Evolutionary conservation across 2,113 vertebrate species (phyloP).

Genomic region (Cairina moschata): DNA sequence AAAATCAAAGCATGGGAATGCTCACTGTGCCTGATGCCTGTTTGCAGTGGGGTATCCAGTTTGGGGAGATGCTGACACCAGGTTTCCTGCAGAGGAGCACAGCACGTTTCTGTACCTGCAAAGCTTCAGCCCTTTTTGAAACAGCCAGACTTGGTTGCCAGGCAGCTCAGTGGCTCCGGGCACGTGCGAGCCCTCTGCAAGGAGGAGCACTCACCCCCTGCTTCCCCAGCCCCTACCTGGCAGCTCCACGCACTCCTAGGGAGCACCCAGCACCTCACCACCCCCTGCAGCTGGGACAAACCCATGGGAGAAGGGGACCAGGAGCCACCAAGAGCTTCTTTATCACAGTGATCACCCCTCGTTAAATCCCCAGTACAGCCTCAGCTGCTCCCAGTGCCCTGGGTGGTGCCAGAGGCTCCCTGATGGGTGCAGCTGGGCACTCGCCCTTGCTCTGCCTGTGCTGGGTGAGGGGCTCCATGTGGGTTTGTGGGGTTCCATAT

Average conservation of each 20-base stretch:
- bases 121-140: fast-evolving
- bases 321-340: fast-evolving
- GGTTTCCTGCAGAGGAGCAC: fast-evolving
- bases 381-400: not conserved
- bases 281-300: fast-evolving
- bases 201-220: fast-evolving
- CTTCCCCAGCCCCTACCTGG: not conserved
- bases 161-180: not conserved
- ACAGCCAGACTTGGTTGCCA: not conserved
- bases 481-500: not conserved
- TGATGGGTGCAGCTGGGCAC: not conserved
- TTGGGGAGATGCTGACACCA: fast-evolving
- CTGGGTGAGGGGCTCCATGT: too few relatives aligned
- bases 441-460: too few relatives aligned
- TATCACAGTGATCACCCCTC: not conserved
- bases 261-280: fast-evolving
- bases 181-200: not conserved
- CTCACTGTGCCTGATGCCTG: not conserved
- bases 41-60: not conserved
- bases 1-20: not conserved
- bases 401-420: not conserved
- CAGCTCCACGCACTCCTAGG: fast-evolving
- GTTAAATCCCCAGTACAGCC: fast-evolving
- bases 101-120: not conserved
- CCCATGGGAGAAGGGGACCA: not conserved